phyloP scores from a whole-genome alignment of 2,113 vertebrate genomes.

The Ploceus nigricollis region DNA sequence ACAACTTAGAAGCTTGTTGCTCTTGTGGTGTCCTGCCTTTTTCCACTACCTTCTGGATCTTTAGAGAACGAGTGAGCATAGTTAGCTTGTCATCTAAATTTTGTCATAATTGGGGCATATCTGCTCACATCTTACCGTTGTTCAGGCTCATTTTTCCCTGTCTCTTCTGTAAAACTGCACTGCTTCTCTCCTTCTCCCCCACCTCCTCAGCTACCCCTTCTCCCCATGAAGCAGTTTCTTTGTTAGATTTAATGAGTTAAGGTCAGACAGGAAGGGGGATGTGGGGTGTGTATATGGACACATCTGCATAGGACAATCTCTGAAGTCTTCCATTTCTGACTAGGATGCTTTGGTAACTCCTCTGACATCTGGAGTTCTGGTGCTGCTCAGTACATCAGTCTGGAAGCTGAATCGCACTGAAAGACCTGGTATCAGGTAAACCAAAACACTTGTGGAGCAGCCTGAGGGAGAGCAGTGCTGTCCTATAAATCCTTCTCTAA shows the following conservation, averaged over 20 bases:
- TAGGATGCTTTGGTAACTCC: neutral
- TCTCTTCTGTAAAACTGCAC: neutral
- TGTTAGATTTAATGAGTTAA: neutral
- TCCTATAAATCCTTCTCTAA: neutral
- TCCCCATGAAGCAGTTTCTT: neutral
- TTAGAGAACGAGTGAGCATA: neutral
- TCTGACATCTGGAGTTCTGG: neutral
- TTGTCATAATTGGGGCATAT: neutral
- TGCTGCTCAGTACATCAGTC: neutral
- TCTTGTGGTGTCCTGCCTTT: neutral
- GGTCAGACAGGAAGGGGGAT: neutral
- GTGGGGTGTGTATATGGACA: neutral
- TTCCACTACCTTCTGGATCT: neutral
- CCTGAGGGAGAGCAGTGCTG: neutral
- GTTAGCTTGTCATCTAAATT: neutral
- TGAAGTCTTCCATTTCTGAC: neutral
- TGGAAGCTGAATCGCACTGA: neutral
- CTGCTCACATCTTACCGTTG: neutral
- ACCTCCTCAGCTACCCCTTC: neutral
- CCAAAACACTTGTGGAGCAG: neutral
- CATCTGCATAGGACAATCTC: neutral
- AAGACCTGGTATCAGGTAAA: neutral
- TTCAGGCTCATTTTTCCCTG: neutral
- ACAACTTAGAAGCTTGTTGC: neutral
- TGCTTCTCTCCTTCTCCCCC: neutral